phyloP scores from a whole-genome alignment of 2,888 invertebrate species.

The Bellardia pandia region DNA sequence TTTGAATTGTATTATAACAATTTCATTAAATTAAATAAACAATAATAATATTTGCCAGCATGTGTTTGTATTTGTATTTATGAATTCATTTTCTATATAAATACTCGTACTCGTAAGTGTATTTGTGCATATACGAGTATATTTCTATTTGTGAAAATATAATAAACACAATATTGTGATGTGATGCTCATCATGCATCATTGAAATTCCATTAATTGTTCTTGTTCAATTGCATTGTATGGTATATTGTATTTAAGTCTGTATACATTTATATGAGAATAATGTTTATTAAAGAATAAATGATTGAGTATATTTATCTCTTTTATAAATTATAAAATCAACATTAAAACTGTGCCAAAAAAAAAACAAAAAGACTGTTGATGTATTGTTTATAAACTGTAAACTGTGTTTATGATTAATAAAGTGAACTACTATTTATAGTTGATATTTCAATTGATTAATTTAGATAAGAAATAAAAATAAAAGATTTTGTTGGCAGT shows the following conservation, averaged over 20 bases:
- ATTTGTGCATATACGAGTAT: not conserved
- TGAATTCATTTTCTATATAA: not conserved
- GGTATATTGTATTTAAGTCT: not conserved
- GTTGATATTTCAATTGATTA: not conserved
- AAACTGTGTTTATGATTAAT: not conserved
- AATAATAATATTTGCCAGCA: slow-evolving; percentile 10
- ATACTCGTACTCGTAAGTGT: not conserved
- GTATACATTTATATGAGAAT: too few species aligned
- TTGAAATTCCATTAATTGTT: slow-evolving; percentile 32
- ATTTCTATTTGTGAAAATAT: not conserved
- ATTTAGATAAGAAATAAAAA: not conserved
- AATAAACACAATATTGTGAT: slow-evolving; percentile 20
- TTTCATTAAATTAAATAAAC: slow-evolving; percentile 40
- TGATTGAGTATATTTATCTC: not conserved
- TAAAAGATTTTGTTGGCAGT: not conserved
- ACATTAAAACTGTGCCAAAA: slow-evolving; percentile 30
- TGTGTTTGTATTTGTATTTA: slow-evolving; percentile 12
- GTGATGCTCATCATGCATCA: slow-evolving; percentile 29
- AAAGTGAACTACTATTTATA: not conserved
- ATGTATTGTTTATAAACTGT: not conserved
- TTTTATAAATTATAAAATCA: slow-evolving; percentile 27
- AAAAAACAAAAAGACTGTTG: not conserved
- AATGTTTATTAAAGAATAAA: slow-evolving; percentile 25
- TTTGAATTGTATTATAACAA: slow-evolving; percentile 24
- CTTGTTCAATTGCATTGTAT: slow-evolving; percentile 28